Evolutionary conservation across 2,797 vertebrate genomes (phyloP).

Genomic region (Hozukius guyotensis): DNA sequence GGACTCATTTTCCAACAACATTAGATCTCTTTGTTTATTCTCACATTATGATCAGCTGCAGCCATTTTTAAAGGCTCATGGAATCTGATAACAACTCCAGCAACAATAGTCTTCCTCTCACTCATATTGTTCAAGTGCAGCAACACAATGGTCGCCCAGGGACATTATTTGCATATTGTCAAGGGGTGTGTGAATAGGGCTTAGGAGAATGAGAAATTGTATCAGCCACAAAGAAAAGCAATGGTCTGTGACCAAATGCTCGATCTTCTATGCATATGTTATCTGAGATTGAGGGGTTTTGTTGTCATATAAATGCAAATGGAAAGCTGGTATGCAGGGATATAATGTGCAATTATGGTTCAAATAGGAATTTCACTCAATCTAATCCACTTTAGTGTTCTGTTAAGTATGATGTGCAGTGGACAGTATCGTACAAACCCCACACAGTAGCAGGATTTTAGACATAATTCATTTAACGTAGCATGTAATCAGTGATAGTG

Average conservation of each 20-base stretch:
- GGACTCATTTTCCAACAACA: slow-evolving; percentile 39
- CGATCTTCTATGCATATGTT: slow-evolving; percentile 68
- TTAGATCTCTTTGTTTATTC: slow-evolving; percentile 56
- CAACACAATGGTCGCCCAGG: slow-evolving; percentile 67
- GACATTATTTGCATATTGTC: slow-evolving; percentile 76
- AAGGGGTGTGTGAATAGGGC: slow-evolving; percentile 62
- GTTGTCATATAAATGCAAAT: slow-evolving; percentile 77
- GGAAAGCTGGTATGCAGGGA: slow-evolving; percentile 46
- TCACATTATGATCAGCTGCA: slow-evolving; percentile 44
- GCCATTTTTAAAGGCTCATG: slow-evolving; percentile 54
- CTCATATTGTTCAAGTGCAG: slow-evolving; percentile 61
- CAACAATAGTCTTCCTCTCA: slow-evolving; percentile 50
- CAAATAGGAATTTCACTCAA: slow-evolving; percentile 40
- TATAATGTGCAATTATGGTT: slow-evolving; percentile 68
- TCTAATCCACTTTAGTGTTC: slow-evolving; percentile 54
- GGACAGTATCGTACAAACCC: slow-evolving; percentile 29
- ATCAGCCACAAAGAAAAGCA: slow-evolving; percentile 71
- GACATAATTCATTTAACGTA: slow-evolving; percentile 3
- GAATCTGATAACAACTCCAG: slow-evolving; percentile 59
- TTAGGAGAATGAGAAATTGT: slow-evolving; percentile 74
- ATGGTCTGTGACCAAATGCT: slow-evolving; percentile 76
- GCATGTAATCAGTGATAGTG: slow-evolving; percentile 13
- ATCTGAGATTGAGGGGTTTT: slow-evolving; percentile 65
- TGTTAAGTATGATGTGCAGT: slow-evolving; percentile 46
- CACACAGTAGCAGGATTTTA: slow-evolving; percentile 2